Percentiles rank a stretch among this genome's conserved stretches.
Conservation (phyloP, 2,113 vertebrate genomes). For the Cyprinus carpio region DNA sequence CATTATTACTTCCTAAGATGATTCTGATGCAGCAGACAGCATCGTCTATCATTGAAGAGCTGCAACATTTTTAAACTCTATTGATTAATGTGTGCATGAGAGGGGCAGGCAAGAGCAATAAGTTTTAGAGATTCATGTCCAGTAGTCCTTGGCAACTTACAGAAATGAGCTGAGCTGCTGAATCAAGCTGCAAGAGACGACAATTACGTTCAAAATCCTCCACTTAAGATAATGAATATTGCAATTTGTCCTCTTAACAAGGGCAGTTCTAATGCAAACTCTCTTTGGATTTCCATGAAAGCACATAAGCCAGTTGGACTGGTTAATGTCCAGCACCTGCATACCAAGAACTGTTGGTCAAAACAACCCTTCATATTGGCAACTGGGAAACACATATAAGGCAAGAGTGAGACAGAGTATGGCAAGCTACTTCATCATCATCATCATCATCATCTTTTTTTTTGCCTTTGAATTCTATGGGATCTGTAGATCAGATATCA, state of each 20-base stretch:
- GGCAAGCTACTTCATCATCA: background rate
- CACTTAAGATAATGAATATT: slow-evolving; percentile 50
- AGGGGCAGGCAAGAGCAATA: slow-evolving; percentile 16
- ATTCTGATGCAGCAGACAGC: slow-evolving; percentile 41
- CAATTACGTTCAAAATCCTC: too few species aligned
- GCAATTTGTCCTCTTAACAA: background rate
- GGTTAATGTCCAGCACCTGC: background rate
- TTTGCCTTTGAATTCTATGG: background rate
- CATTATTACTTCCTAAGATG: slow-evolving; percentile 7
- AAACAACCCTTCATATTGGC: slow-evolving; percentile 13
- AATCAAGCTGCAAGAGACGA: slow-evolving; percentile 2
- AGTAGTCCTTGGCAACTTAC: slow-evolving; percentile 3
- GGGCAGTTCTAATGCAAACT: slow-evolving; percentile 15
- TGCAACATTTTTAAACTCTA: slow-evolving; percentile 13
- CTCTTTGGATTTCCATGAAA: slow-evolving; percentile 39
- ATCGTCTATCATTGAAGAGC: slow-evolving; percentile 40
- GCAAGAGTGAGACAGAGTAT: background rate
- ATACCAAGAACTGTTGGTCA: background rate
- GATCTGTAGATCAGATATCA: too few species aligned
- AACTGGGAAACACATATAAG: background rate
- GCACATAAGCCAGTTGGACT: background rate
- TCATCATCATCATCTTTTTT: background rate
- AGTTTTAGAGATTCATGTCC: slow-evolving; percentile 25
- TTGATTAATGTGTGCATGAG: slow-evolving; percentile 3
- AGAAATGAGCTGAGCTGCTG: slow-evolving; percentile 5